A percentile compares a stretch with the other conserved stretches of the same genome.
phyloP scores from a whole-genome alignment of 2,888 invertebrate species.

The Macaria notata region DNA sequence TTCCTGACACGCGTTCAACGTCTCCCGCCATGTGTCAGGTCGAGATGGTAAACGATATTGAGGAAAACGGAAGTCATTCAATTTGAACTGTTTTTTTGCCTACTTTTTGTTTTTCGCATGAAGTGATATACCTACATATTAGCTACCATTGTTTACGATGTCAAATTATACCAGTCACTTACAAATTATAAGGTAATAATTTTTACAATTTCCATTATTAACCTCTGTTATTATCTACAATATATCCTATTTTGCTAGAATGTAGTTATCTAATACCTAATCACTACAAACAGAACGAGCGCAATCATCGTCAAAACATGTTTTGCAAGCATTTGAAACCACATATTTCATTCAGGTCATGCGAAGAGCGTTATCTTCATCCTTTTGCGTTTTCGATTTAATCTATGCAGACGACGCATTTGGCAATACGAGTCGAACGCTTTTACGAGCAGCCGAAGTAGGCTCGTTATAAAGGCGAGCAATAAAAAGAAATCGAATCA shows the following conservation, averaged over 20 bases:
- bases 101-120: neutral
- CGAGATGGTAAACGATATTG: slow-evolving; percentile 20
- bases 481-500: slow-evolving; percentile 61
- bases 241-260: too few species aligned
- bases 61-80: slow-evolving; percentile 7
- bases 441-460: slow-evolving; percentile 35
- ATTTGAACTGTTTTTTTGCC: neutral
- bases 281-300: too few species aligned
- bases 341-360: slow-evolving; percentile 36
- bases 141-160: neutral
- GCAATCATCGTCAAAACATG: slow-evolving; percentile 25
- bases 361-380: slow-evolving; percentile 34
- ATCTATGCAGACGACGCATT: slow-evolving; percentile 33
- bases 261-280: too few species aligned
- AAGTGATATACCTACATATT: neutral
- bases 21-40: slow-evolving; percentile 26
- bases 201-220: too few species aligned
- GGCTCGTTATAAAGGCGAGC: slow-evolving; percentile 40
- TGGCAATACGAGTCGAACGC: slow-evolving; percentile 32
- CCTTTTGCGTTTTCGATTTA: slow-evolving; percentile 36
- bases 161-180: too few species aligned
- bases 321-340: slow-evolving; percentile 20
- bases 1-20: slow-evolving; percentile 20
- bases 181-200: too few species aligned
- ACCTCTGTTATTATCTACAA: too few species aligned